These are phyloP conservation scores for Eupithecia vulgata DNA, from an alignment of 2,888 invertebrate species.

Conservation along the genomic window DNA sequence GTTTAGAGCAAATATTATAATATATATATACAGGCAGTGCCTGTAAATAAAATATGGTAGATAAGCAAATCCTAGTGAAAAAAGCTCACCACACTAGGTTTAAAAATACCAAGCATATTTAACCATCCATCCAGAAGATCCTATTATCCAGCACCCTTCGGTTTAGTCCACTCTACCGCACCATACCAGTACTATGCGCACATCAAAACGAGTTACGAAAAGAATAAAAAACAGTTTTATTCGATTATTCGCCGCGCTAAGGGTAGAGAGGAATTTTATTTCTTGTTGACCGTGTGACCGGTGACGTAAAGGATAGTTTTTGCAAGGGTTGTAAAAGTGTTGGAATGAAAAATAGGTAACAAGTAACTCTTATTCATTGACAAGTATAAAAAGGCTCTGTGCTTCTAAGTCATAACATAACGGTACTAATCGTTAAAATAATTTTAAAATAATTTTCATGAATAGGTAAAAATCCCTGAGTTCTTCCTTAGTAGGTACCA, in stretches of 20 bases:
- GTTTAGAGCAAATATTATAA: too few relatives aligned
- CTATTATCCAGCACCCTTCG: not conserved
- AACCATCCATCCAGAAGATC: not conserved
- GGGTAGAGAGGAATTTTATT: not conserved
- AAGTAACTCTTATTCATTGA: not conserved
- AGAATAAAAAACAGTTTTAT: slow-evolving; percentile 1
- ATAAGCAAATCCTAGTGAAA: not conserved
- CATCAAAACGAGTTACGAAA: slow-evolving; percentile 2
- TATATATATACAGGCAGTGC: too few relatives aligned
- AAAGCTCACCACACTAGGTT: not conserved
- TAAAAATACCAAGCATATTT: not conserved
- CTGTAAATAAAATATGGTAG: not conserved
- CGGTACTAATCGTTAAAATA: too few relatives aligned
- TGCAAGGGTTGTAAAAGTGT: not conserved
- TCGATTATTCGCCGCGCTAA: slow-evolving; percentile 2
- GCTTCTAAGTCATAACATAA: too few relatives aligned
- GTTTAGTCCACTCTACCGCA: not conserved
- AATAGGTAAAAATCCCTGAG: too few relatives aligned
- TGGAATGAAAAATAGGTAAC: not conserved
- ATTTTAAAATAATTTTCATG: too few relatives aligned
- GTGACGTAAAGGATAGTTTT: not conserved
- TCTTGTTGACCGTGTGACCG: not conserved
- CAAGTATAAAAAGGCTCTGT: too few relatives aligned
- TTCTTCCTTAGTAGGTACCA: too few relatives aligned
- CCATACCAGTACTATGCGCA: not conserved